Evolutionary conservation across 2,888 invertebrate genomes (phyloP).

Genomic region (Odontomyia ornata): DNA sequence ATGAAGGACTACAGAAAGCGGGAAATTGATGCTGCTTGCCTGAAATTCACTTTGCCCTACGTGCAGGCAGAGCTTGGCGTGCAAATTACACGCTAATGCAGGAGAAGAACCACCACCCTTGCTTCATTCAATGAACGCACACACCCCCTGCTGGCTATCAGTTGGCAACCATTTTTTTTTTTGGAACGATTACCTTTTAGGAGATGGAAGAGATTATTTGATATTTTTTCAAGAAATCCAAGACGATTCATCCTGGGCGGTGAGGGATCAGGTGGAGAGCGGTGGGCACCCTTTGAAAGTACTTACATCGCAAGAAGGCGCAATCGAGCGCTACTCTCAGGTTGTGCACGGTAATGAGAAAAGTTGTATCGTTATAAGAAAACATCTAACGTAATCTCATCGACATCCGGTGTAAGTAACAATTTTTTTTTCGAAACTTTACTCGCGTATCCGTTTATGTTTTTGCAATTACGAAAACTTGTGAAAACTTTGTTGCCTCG

Average conservation of each 20-base stretch:
- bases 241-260: background rate
- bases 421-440: conserved; percentile 29
- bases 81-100: conserved; percentile 12
- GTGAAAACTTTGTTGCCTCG: background rate
- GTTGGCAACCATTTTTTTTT: background rate
- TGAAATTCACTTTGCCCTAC: background rate
- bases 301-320: background rate
- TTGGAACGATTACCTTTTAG: conserved; percentile 2
- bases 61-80: background rate
- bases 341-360: conserved; percentile 29
- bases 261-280: background rate
- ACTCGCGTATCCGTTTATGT: background rate
- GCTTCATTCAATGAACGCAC: background rate
- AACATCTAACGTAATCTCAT: conserved; percentile 27
- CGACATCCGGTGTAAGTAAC: conserved; percentile 23
- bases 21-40: background rate
- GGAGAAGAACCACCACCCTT: too few relatives aligned
- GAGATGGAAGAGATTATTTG: background rate
- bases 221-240: conserved; percentile 24
- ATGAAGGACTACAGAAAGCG: background rate
- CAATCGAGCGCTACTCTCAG: background rate
- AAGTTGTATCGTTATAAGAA: conserved; percentile 33
- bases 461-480: conserved; percentile 7
- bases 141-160: conserved; percentile 3
- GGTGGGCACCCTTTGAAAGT: background rate